Percentiles rank a stretch among this genome's conserved stretches.
These are phyloP conservation scores for Glaucidium brasilianum DNA, from an alignment of 2,113 vertebrate species.

Conservation along the genomic window DNA sequence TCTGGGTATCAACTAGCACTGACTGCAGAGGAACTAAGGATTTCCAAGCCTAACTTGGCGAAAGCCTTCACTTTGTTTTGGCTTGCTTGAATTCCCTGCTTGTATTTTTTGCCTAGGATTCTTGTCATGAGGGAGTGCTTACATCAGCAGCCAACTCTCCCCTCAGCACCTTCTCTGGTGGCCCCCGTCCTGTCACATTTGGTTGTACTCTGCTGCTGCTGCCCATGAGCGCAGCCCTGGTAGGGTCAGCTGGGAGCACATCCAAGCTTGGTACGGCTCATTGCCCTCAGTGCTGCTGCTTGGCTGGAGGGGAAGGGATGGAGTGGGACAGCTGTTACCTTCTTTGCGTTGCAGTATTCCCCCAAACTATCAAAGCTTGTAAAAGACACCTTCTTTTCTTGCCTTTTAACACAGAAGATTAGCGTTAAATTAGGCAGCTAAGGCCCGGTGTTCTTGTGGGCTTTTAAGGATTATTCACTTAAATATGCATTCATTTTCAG, in stretches of 20 bases:
- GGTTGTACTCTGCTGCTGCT: background rate
- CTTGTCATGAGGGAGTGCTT: accelerated
- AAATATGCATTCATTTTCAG: background rate
- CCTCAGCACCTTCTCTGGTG: background rate
- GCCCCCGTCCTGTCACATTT: background rate
- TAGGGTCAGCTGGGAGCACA: background rate
- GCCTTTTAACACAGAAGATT: background rate
- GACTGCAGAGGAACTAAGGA: background rate
- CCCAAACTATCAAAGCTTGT: background rate
- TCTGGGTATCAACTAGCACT: background rate
- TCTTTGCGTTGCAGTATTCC: background rate
- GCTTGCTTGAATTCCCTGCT: background rate
- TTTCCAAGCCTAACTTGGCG: background rate
- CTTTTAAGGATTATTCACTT: background rate
- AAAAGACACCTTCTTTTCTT: background rate
- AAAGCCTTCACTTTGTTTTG: background rate
- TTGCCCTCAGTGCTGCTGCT: background rate
- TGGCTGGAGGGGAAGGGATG: background rate
- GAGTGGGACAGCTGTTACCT: background rate
- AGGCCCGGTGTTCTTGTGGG: background rate
- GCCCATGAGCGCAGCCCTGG: background rate
- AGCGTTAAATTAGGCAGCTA: background rate
- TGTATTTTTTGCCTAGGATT: background rate
- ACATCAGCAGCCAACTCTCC: background rate
- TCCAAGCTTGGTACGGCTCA: background rate